Percentiles rank a stretch among this genome's conserved stretches.
Conservation (phyloP, 2,888 invertebrate species). For the Mesorhabditis belari region DNA sequence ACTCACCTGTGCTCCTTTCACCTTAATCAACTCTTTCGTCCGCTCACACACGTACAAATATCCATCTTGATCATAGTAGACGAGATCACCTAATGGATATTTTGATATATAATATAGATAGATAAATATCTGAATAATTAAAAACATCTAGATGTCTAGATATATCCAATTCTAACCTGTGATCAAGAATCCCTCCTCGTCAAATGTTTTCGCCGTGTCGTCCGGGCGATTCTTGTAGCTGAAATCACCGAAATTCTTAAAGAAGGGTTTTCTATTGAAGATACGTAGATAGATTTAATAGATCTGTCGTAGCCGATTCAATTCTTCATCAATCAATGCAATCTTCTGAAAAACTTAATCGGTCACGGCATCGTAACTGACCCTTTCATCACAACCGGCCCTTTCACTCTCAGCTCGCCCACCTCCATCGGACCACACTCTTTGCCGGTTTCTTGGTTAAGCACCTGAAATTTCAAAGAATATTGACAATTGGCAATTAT, state of each 20-base stretch:
- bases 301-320: no score
- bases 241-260: constrained; percentile 62
- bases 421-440: constrained; percentile 63
- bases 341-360: no score
- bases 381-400: constrained; percentile 62
- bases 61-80: constrained; percentile 71
- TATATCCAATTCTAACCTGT: no score
- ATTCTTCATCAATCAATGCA: no score
- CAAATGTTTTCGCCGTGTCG: constrained; percentile 65
- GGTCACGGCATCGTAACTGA: no score
- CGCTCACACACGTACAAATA: constrained; percentile 76
- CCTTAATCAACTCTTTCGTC: constrained; percentile 81
- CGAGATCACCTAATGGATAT: constrained; percentile 71
- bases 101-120: background rate
- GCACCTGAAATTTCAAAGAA: constrained; percentile 35
- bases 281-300: background rate
- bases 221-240: constrained; percentile 73
- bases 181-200: constrained; percentile 73
- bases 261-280: background rate
- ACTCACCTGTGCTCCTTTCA: constrained; percentile 74
- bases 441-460: constrained; percentile 59
- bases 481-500: no score
- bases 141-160: no score
- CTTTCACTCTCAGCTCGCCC: constrained; percentile 79
- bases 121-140: no score